Conservation (phyloP, 2,888 invertebrate species). For the Schizaphis graminum region DNA sequence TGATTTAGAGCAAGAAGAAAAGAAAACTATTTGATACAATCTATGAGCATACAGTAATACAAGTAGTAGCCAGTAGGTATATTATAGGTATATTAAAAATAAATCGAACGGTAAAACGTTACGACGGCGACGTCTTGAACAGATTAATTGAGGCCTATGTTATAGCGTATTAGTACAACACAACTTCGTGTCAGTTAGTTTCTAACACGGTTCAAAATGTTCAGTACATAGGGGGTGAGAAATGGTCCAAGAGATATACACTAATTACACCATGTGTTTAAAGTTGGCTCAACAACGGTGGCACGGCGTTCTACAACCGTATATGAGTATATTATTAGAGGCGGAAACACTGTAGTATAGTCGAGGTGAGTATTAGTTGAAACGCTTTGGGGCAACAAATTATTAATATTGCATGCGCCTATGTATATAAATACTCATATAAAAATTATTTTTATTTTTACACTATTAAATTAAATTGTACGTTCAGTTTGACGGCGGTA, state of each 20-base stretch:
- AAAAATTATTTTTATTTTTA: conserved; percentile 42
- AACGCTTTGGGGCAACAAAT: conserved; percentile 47
- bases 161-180: conserved; percentile 19
- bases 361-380: background rate
- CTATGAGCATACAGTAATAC: background rate
- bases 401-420: conserved; percentile 37
- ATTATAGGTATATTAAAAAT: background rate
- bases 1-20: background rate
- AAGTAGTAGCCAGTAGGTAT: background rate
- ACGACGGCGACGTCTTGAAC: background rate
- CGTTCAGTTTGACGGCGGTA: background rate
- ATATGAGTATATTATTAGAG: conserved; percentile 53
- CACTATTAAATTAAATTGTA: conserved; percentile 10
- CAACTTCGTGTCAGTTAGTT: conserved; percentile 18
- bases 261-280: conserved; percentile 61
- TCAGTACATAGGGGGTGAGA: background rate
- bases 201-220: conserved; percentile 36
- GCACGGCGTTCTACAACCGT: background rate
- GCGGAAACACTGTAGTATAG: conserved; percentile 28
- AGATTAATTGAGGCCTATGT: conserved; percentile 13
- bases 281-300: conserved; percentile 42
- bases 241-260: conserved; percentile 40
- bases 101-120: background rate
- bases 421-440: background rate
- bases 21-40: background rate